Base-by-base conservation (phyloP, 2,888 invertebrate species). In the Operophtera brumata region DNA sequence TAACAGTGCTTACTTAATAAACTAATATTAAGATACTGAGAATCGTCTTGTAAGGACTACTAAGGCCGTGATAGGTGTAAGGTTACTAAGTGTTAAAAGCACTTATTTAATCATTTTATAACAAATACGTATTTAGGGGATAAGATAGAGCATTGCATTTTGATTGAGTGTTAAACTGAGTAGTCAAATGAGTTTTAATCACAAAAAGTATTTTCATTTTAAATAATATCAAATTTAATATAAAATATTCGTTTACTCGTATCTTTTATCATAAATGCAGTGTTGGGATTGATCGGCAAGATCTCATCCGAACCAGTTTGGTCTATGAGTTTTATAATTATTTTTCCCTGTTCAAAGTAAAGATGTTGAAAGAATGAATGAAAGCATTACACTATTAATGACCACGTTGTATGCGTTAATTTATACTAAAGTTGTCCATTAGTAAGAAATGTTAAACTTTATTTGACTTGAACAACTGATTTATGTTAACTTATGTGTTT, bases 31-130 rank as follows among this genome's bases (percentile, higher is more conserved):
- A 57, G 49, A 55, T 52, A 65, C 65, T 64, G 62, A 73, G 67
- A 69, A 63, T 74, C 65, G 64, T 75, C 66, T 74, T 74, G 69
- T 71, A 77, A 57, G 77, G 75, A 77, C 70, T 75, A 76, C 78
- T 77, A 71, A 75, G 86, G 85, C 86, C 86, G 86, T 86, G 86
- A 85, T 86, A 86, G 81, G 59, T 65, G 28, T 84, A 85, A 84
- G 82, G 60, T 79, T 77, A 67, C 57, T 73, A 73, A 75, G 78
- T 80, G 81, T 82, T 80, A 69, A 67, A 72, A 76, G 80, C 80
- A 82, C 82, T 73, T 74, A 74, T 71, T 68, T 75, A 65, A 67
- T 74, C 66, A 75, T 78, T 78, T 78, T 78, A 74, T 72, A 72
- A 69, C 73, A 73, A 76, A 73, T 73, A 75, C 73, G 69, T 73